Conservation (phyloP, 2,888 invertebrate species). For the Molorchus minor region DNA sequence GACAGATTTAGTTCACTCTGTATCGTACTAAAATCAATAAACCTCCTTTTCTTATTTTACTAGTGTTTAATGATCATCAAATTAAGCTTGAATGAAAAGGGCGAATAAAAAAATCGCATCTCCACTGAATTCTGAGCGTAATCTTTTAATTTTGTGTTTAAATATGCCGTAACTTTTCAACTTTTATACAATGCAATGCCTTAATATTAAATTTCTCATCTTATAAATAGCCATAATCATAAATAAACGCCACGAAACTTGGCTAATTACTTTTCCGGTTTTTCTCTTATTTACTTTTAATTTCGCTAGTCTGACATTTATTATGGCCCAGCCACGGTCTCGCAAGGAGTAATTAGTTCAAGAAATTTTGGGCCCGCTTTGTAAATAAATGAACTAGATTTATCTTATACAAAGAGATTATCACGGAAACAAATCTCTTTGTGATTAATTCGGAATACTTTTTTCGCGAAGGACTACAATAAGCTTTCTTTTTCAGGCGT, state of each 20-base stretch:
- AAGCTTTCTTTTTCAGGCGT: constrained; percentile 5
- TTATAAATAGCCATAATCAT: constrained; percentile 14
- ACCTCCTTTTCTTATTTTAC: too few relatives aligned
- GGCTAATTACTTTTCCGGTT: constrained; percentile 10
- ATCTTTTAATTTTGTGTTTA: too few relatives aligned
- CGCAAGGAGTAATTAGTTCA: constrained; percentile 10
- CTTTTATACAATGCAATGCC: too few relatives aligned
- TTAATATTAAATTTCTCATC: not conserved
- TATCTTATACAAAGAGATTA: constrained; percentile 18
- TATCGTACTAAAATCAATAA: too few relatives aligned
- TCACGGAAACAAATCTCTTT: constrained; percentile 13
- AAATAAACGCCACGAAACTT: constrained; percentile 8
- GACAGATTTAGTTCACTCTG: too few relatives aligned
- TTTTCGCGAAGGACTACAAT: constrained; percentile 8
- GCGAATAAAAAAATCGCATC: too few relatives aligned
- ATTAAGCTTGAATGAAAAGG: too few relatives aligned
- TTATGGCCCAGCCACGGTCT: not conserved
- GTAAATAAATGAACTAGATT: constrained; percentile 22
- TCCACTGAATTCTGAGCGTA: too few relatives aligned
- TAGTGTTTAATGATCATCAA: too few relatives aligned
- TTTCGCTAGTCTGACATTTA: constrained; percentile 11
- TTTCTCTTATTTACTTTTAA: constrained; percentile 15
- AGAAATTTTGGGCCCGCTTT: constrained; percentile 17
- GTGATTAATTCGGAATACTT: constrained; percentile 7
- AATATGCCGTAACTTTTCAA: too few relatives aligned